Base-by-base conservation (phyloP, 2,888 invertebrate genomes). In the Philereme vetulata region DNA sequence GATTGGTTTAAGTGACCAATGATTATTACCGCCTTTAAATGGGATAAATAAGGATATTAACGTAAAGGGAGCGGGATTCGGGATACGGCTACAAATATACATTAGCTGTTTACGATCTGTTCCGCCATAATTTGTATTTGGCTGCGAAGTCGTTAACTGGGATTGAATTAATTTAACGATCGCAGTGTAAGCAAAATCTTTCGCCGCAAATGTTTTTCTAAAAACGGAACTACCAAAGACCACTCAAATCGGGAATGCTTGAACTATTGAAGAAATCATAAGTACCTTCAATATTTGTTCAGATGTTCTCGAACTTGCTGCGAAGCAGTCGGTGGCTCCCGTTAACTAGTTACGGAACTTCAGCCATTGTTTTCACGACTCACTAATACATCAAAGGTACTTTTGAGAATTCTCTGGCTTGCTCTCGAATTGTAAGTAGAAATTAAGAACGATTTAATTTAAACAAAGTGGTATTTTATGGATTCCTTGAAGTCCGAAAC, bases 261-360 rank as follows among this genome's bases (percentile, higher is more conserved):
- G 66, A 71, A 72, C 68, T 68, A 68, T 73, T 67, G 71, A 66
- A 70, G 68, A 67, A 74, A 75, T 72, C 71, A 73, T 77, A 74
- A 77, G 74, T 72, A 76, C 68, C 59, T 65, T 59, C 63, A 71
- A 67, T 77, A 72, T 77, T 76, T 78, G 77, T 76, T 76, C 73
- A 75, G 75, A 72, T 72, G 77, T 76, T 73, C 72, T 67, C 68
- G 68, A 73, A 75, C 72, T 70, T 67, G 61, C 62, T 70, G 63
- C 67, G 68, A 67, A 67, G 65, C 66, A 60, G 67, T 70, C 68
- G 71, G 70, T 66, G 64, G 66, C 70, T 70, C 63, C 65, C 67
- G 69, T 68, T 68, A 76, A 72, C 75, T 74, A 75, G 71, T 73
- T 76, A 66, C 66, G 49, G 63, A 67, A 70, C 70, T 70, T 62